These are phyloP conservation scores for Hirtodrosophila cameraria DNA, from an alignment of 2,888 invertebrate genomes.

Conservation along the genomic window DNA sequence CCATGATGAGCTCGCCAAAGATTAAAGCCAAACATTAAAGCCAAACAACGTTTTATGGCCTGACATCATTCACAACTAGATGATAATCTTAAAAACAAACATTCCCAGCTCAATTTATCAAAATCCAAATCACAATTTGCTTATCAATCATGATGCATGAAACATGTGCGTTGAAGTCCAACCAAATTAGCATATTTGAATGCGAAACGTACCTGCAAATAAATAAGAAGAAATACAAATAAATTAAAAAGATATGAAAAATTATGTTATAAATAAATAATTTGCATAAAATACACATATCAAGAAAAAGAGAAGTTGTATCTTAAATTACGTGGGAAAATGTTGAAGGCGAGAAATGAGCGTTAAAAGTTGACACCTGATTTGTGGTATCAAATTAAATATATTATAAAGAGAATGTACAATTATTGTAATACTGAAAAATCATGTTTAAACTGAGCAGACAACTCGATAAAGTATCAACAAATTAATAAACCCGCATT, in stretches of 20 bases:
- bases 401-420: constrained; percentile 11
- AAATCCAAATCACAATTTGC: constrained; percentile 51
- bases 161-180: constrained; percentile 31
- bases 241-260: constrained; percentile 11
- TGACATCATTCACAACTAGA: constrained; percentile 48
- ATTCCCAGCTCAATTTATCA: constrained; percentile 44
- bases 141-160: constrained; percentile 72
- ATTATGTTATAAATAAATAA: constrained; percentile 32
- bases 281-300: constrained; percentile 47
- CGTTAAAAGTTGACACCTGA: constrained; percentile 54
- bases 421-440: background rate
- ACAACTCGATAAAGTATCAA: constrained; percentile 37
- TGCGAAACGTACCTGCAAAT: constrained; percentile 52
- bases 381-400: constrained; percentile 39
- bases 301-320: background rate
- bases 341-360: constrained; percentile 22
- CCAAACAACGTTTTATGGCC: constrained; percentile 18
- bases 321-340: constrained; percentile 58
- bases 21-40: constrained; percentile 48
- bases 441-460: constrained; percentile 13
- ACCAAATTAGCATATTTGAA: constrained; percentile 55
- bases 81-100: constrained; percentile 11
- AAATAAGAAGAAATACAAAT: constrained; percentile 21
- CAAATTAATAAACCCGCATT: constrained; percentile 67
- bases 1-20: constrained; percentile 24